Evolutionary conservation across 2,113 vertebrate species (phyloP).

Genomic region (Ctenomys sociabilis): DNA sequence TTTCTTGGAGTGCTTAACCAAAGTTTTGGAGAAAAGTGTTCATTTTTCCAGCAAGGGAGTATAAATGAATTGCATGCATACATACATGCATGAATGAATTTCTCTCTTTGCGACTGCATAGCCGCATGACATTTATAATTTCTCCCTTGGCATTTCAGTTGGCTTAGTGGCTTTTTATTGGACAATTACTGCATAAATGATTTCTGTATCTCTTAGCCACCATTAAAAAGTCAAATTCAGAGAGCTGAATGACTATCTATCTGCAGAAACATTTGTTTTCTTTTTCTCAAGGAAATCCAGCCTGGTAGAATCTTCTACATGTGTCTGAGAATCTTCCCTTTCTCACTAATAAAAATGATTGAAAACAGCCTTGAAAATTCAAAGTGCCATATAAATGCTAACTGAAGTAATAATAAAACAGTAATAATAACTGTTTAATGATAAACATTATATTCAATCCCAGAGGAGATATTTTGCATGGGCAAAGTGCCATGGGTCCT

Average conservation of each 20-base stretch:
- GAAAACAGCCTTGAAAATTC: conserved; percentile 81
- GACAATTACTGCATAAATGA: conserved; percentile 70
- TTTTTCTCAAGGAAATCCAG: conserved; percentile 51
- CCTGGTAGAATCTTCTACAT: conserved; percentile 60
- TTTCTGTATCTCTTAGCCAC: conserved; percentile 62
- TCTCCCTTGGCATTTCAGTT: conserved; percentile 64
- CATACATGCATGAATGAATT: conserved; percentile 66
- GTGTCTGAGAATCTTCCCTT: conserved; percentile 57
- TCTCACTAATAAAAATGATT: conserved; percentile 80
- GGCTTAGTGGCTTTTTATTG: conserved; percentile 66
- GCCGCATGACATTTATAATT: conserved; percentile 68
- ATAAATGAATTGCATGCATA: conserved; percentile 62
- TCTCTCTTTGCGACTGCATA: conserved; percentile 55
- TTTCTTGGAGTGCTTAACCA: not conserved
- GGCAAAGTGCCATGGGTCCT: conserved; percentile 37
- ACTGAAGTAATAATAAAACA: conserved; percentile 80
- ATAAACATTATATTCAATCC: conserved; percentile 76
- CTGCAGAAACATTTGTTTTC: conserved; percentile 50
- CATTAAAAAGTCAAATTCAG: conserved; percentile 70
- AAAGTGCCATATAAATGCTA: conserved; percentile 80
- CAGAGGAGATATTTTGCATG: conserved; percentile 67
- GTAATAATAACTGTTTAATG: conserved; percentile 80
- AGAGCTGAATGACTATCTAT: conserved; percentile 44
- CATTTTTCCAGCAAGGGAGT: conserved; percentile 55
- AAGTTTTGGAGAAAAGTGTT: not conserved